These are phyloP conservation scores for Cephus rjabovi DNA, from an alignment of 2,888 invertebrate genomes.

Conservation along the genomic window DNA sequence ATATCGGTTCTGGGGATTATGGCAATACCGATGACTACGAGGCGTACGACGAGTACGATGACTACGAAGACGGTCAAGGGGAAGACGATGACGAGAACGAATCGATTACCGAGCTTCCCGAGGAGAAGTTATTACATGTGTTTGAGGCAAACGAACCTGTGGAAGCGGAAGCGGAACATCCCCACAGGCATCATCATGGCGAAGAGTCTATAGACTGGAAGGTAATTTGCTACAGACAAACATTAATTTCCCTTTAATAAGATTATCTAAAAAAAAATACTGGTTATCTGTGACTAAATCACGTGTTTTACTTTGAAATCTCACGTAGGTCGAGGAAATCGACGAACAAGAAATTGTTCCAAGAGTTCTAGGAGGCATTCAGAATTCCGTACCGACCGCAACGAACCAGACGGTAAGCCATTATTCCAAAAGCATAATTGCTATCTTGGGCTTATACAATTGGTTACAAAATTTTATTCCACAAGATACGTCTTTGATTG, in stretches of 20 bases:
- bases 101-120: conserved; percentile 53
- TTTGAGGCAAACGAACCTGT: conserved; percentile 32
- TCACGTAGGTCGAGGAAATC: conserved; percentile 40
- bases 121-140: conserved; percentile 44
- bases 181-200: conserved; percentile 66
- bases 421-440: conserved; percentile 13
- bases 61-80: conserved; percentile 52
- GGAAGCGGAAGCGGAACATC: conserved; percentile 48
- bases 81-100: conserved; percentile 61
- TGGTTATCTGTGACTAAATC: neutral
- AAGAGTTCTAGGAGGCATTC: conserved; percentile 22
- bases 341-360: conserved; percentile 49
- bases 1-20: conserved; percentile 60
- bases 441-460: neutral
- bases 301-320: neutral
- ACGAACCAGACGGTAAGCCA: neutral
- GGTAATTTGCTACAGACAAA: conserved; percentile 14
- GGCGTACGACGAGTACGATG: conserved; percentile 53
- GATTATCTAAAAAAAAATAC: neutral
- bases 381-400: conserved; percentile 25
- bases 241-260: neutral
- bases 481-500: neutral
- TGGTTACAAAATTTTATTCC: conserved; percentile 9
- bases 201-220: conserved; percentile 49
- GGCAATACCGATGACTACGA: conserved; percentile 51